Percentiles rank a stretch among this genome's conserved stretches.
Evolutionary conservation across 1,140 invertebrate genomes (phyloP).

Genomic region (Gonatopus flavifemur): DNA sequence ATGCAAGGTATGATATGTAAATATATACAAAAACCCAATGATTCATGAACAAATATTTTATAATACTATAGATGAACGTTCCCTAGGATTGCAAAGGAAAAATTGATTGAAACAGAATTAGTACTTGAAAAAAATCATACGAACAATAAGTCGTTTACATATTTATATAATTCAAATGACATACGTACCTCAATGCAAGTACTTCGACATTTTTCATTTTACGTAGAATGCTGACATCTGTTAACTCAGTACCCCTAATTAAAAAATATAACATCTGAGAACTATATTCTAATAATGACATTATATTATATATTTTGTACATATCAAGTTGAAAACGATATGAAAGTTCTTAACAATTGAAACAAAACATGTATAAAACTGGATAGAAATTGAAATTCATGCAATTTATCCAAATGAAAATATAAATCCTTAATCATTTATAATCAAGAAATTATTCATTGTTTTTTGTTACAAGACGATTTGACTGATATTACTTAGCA

Average conservation of each 20-base stretch:
- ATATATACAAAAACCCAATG: background rate
- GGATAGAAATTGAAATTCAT: too few species aligned
- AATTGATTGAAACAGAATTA: background rate
- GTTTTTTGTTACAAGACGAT: too few species aligned
- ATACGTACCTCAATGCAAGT: conserved; percentile 74
- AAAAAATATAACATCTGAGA: conserved; percentile 35
- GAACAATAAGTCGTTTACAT: conserved; percentile 1
- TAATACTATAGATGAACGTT: conserved; percentile 1
- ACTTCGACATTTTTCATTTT: conserved; percentile 80
- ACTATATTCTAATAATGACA: background rate
- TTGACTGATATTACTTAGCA: too few species aligned
- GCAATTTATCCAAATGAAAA: too few species aligned
- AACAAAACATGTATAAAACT: too few species aligned
- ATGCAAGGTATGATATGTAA: background rate
- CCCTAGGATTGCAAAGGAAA: too few species aligned
- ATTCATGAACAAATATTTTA: background rate
- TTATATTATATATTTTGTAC: too few species aligned
- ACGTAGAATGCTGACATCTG: conserved; percentile 74
- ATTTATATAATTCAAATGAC: background rate
- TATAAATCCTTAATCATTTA: too few species aligned
- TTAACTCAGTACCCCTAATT: conserved; percentile 79
- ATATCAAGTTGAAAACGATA: too few species aligned
- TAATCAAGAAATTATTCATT: too few species aligned
- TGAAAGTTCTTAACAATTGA: too few species aligned
- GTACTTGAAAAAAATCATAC: too few species aligned